A percentile compares a stretch with the other conserved stretches of the same genome.
phyloP scores from a whole-genome alignment of 2,888 invertebrate genomes.

The Portevinia maculata region DNA sequence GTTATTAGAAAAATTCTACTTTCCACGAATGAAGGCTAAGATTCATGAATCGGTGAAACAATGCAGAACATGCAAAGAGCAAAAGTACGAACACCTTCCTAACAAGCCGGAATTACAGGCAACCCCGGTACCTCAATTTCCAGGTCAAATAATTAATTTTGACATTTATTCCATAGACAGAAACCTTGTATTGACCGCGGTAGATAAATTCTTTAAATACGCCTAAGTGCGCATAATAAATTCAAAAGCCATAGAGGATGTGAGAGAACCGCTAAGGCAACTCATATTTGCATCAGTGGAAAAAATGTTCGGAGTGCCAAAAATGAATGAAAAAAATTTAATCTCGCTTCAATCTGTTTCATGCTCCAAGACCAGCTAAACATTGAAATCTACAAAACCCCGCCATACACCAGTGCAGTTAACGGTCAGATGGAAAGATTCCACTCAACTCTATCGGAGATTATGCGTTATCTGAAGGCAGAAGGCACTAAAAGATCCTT shows the following conservation, averaged over 20 bases:
- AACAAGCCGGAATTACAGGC: too few relatives aligned
- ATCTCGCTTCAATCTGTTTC: neutral
- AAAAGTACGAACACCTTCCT: too few relatives aligned
- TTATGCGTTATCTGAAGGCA: neutral
- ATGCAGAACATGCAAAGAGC: constrained; percentile 9
- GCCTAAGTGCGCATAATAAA: neutral
- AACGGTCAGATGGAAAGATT: constrained; percentile 43
- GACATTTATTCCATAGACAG: too few relatives aligned
- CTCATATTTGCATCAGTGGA: neutral
- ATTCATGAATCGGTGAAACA: constrained; percentile 16
- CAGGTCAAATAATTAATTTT: too few relatives aligned
- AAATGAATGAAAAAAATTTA: neutral
- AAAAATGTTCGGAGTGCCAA: neutral
- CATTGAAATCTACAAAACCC: neutral
- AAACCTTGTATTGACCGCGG: too few relatives aligned
- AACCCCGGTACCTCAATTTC: too few relatives aligned
- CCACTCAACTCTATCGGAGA: constrained; percentile 50
- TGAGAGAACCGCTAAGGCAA: neutral
- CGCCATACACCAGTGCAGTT: neutral
- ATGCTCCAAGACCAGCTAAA: neutral
- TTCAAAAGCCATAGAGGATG: neutral
- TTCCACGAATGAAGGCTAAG: constrained; percentile 11
- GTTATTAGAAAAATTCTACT: constrained; percentile 42
- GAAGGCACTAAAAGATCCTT: neutral
- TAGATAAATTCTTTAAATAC: too few relatives aligned